These are phyloP conservation scores for Scalopus aquaticus DNA, from an alignment of 2,113 vertebrate species.

Conservation along the genomic window DNA sequence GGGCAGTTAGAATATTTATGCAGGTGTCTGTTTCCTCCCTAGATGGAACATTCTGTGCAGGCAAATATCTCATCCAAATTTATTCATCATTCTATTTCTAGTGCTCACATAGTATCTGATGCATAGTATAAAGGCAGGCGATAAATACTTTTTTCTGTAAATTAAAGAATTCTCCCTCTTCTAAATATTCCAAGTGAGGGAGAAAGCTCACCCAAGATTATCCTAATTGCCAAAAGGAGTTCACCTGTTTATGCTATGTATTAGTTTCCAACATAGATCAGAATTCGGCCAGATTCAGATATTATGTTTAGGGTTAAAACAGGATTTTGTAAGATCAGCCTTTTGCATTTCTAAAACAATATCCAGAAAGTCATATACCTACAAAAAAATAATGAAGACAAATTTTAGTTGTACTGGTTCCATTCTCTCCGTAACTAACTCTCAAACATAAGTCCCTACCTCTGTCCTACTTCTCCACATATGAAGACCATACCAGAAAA, in stretches of 20 bases:
- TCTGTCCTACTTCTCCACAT: background rate
- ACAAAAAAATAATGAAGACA: background rate
- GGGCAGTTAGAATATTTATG: background rate
- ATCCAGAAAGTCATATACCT: background rate
- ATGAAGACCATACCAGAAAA: background rate
- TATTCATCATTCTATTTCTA: background rate
- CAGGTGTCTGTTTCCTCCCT: background rate
- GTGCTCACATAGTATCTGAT: background rate
- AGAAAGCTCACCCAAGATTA: background rate
- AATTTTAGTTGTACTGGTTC: background rate
- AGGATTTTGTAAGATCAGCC: background rate
- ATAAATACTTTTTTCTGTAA: background rate
- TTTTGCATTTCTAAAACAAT: slow-evolving; percentile 6
- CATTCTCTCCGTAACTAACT: background rate
- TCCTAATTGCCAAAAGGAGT: background rate
- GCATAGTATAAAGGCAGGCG: background rate
- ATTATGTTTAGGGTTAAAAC: background rate
- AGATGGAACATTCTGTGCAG: background rate
- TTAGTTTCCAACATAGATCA: background rate
- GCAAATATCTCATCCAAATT: background rate
- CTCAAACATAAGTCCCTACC: background rate
- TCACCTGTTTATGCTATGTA: background rate
- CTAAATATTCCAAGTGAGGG: background rate
- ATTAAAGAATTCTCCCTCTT: background rate
- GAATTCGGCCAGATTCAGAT: background rate